Conservation (phyloP, 2,888 invertebrate species). For the Apodemia arnacis region DNA sequence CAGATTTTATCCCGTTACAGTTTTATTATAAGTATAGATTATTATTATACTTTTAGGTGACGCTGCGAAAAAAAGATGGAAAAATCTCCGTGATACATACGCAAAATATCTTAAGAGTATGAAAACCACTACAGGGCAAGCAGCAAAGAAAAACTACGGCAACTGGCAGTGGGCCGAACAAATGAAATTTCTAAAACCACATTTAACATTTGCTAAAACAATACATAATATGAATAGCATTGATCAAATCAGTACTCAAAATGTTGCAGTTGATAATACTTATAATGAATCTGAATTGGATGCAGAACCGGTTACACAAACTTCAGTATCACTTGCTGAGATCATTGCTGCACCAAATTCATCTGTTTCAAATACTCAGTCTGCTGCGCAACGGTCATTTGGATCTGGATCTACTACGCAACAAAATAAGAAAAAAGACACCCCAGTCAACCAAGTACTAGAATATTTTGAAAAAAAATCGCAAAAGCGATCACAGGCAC, state of each 20-base stretch:
- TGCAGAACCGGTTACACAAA: too few relatives aligned
- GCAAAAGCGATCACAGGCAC: not conserved
- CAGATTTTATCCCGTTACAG: too few relatives aligned
- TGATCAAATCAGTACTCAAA: too few relatives aligned
- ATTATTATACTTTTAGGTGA: slow-evolving; percentile 17
- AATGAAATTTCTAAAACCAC: slow-evolving; percentile 17
- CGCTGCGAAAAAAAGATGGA: slow-evolving; percentile 22
- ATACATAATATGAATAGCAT: too few relatives aligned
- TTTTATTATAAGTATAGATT: not conserved
- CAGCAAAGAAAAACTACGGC: not conserved
- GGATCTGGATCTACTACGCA: not conserved
- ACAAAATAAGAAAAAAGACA: not conserved
- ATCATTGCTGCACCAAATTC: not conserved
- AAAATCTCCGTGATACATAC: slow-evolving; percentile 23
- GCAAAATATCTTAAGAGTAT: slow-evolving; percentile 27
- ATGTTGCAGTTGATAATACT: too few relatives aligned
- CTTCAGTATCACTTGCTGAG: too few relatives aligned
- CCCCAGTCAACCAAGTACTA: not conserved
- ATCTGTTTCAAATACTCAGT: not conserved
- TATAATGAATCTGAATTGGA: too few relatives aligned
- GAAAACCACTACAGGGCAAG: slow-evolving; percentile 7
- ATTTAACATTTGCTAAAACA: too few relatives aligned
- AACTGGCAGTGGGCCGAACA: not conserved
- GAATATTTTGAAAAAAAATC: slow-evolving; percentile 1
- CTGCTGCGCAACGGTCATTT: not conserved